Percentiles rank a stretch among this genome's conserved stretches.
Conservation (phyloP, 2,113 vertebrate genomes). For the Tragelaphus imberbis region DNA sequence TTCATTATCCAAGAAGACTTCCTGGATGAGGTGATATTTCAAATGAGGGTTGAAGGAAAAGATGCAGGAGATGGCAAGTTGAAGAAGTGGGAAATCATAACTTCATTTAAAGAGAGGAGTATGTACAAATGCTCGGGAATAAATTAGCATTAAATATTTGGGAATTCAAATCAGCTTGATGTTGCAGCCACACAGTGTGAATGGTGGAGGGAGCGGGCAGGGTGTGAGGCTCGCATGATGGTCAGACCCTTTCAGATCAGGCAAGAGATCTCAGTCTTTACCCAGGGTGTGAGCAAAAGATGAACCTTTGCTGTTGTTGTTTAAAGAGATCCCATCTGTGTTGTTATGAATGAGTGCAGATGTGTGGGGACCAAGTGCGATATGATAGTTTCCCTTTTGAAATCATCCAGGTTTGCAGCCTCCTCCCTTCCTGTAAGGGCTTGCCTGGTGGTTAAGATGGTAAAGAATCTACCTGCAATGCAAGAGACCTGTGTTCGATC, state of each 20-base stretch:
- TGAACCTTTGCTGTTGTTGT: not conserved
- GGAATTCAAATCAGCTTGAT: not conserved
- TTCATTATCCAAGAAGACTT: not conserved
- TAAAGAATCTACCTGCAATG: not conserved
- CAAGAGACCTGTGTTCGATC: not conserved
- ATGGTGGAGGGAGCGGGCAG: not conserved
- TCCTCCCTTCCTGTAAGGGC: not conserved
- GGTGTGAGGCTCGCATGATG: not conserved
- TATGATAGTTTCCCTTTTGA: not conserved
- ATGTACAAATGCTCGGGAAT: not conserved
- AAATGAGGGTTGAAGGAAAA: not conserved
- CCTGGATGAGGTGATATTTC: not conserved
- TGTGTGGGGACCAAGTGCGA: not conserved
- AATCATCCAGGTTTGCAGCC: not conserved
- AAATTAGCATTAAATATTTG: not conserved
- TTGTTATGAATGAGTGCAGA: too few species aligned
- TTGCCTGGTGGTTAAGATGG: not conserved
- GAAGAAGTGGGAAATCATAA: not conserved
- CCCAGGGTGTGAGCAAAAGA: not conserved
- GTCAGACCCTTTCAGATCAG: not conserved
- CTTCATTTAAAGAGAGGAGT: not conserved
- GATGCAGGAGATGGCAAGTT: not conserved
- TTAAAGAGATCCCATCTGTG: not conserved
- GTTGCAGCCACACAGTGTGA: not conserved
- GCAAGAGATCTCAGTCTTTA: not conserved